Evolutionary conservation across 2,113 vertebrate species (phyloP).

Genomic region (Gymnorhina tibicen): DNA sequence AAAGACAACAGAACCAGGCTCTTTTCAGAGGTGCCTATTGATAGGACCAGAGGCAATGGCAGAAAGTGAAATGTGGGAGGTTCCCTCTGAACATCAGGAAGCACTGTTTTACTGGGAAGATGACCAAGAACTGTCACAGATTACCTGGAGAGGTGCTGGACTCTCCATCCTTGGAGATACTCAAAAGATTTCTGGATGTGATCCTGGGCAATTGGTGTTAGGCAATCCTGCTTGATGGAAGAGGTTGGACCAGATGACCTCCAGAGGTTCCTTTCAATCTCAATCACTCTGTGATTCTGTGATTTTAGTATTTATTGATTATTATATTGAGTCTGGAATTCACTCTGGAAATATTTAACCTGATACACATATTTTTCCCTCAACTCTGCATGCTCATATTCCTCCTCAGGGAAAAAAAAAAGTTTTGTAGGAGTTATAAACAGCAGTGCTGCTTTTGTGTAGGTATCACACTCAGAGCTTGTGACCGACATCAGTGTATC

Average conservation of each 20-base stretch:
- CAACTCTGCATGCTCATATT: neutral
- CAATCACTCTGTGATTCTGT: neutral
- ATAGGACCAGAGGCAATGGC: neutral
- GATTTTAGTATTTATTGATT: neutral
- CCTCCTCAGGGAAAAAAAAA: neutral
- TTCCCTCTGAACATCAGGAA: neutral
- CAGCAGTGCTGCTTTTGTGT: neutral
- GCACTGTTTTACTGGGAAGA: neutral
- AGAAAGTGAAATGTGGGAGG: neutral
- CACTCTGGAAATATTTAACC: neutral
- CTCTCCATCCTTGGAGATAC: neutral
- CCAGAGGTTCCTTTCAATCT: neutral
- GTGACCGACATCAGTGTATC: neutral
- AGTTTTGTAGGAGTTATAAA: neutral
- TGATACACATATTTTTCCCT: neutral
- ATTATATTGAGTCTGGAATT: neutral
- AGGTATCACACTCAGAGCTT: neutral
- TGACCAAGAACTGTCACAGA: neutral
- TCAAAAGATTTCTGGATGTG: neutral
- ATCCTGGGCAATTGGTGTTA: neutral
- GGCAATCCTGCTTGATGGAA: neutral
- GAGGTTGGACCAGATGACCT: neutral
- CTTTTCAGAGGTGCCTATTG: neutral
- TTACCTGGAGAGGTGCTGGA: neutral
- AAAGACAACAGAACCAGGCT: neutral